Base-by-base conservation (phyloP, 2,888 invertebrate species). In the Drosophila paranaensis region DNA sequence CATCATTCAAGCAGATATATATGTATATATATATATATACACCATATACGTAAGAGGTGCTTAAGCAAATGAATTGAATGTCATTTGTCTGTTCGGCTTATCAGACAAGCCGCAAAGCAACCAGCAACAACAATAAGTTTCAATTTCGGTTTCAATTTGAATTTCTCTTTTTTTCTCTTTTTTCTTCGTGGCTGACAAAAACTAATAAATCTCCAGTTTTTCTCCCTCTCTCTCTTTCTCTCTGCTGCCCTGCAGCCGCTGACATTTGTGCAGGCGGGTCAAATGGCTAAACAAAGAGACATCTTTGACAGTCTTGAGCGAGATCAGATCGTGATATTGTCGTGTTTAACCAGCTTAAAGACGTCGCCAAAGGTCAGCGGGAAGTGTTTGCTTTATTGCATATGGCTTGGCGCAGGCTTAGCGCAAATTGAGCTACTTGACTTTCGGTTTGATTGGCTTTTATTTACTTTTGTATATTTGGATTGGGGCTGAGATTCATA, bases 91-190 rank as follows among this genome's bases (percentile, higher is more conserved):
- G 60, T 43, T 43, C 20, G 65, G 58, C 86, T 88, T 88, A 88
- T 88, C 77, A 82, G 71, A 64, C 60, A 62, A 68, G 39, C 69
- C 60, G 56, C 65, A 64, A 54, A 48, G 25, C 16, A 16, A 45
- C 55, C 64, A 67, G 45, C 77, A 63, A 65, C 48, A 60, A 61
- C 67, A 58, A 46, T 37, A 45, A 25, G 69, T 46, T 74, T 73
- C 69, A 89, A 79, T 50, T 50, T 50, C 50, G 30, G 16, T 89
- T 85, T 89, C 89, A 81, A 81, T 89, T 86, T 87, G 50, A 45
- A 61, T 71, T 60, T 39, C 48, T 42, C 20, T 64, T 54, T 65
- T 43, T 0, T 10, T 20, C 16, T 42, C 16, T 3, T 42, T 14
- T 14, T 16, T 0, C 6, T 9, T 50, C 30, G 37, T 56, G 48